These are phyloP conservation scores for Paracanthobrama guichenoti DNA, from an alignment of 2,113 vertebrate genomes.

Conservation along the genomic window DNA sequence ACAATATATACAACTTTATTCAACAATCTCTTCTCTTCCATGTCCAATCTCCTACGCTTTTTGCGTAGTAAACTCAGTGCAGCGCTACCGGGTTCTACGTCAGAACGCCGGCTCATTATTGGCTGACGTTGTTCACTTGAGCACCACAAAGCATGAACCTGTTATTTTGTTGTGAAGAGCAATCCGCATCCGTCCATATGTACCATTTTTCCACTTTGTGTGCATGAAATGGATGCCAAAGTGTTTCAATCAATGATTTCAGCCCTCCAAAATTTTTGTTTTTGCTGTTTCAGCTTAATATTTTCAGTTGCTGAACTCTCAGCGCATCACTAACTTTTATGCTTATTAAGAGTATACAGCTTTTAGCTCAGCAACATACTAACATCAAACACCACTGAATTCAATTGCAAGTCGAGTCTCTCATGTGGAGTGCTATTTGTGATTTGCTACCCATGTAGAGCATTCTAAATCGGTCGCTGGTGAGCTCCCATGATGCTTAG, in stretches of 20 bases:
- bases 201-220: too few species aligned
- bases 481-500: constrained; percentile 16
- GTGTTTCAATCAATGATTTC: neutral
- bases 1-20: too few species aligned
- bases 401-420: neutral
- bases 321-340: neutral
- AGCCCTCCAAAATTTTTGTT: neutral
- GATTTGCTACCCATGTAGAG: neutral
- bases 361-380: neutral
- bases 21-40: too few species aligned
- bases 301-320: neutral
- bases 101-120: too few species aligned
- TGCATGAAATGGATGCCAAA: neutral
- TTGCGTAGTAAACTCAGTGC: too few species aligned
- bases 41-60: too few species aligned
- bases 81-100: too few species aligned
- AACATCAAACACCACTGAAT: neutral
- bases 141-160: too few species aligned
- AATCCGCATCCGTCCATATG: too few species aligned
- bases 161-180: too few species aligned
- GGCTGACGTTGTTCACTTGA: too few species aligned
- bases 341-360: neutral
- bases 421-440: neutral
- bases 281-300: too few species aligned
- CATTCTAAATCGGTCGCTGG: neutral